phyloP scores from a whole-genome alignment of 1,140 invertebrate species.

The Drosophila dunni region DNA sequence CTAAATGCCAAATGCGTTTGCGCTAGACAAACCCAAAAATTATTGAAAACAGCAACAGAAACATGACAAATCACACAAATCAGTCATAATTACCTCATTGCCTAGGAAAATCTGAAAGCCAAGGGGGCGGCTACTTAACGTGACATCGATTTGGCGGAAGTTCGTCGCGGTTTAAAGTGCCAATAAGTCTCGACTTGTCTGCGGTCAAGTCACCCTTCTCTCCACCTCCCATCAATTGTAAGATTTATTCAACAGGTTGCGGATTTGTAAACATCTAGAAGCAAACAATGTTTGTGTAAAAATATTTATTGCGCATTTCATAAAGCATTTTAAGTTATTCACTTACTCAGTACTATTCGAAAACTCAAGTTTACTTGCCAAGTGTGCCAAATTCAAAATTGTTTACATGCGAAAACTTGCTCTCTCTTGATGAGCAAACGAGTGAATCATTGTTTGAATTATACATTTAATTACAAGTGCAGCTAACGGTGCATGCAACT shows the following conservation, averaged over 20 bases:
- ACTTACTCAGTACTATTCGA: constrained; percentile 21
- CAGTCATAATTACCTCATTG: constrained; percentile 60
- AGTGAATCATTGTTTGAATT: constrained; percentile 46
- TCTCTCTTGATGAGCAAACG: not conserved
- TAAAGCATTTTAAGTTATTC: constrained; percentile 48
- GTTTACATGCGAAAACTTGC: constrained; percentile 29
- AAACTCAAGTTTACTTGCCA: constrained; percentile 21
- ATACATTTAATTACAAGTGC: constrained; percentile 45
- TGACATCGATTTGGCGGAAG: constrained; percentile 28
- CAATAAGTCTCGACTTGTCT: constrained; percentile 52
- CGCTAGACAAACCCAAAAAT: constrained; percentile 13
- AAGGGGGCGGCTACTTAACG: constrained; percentile 38
- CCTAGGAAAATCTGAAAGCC: constrained; percentile 36
- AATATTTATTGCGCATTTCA: constrained; percentile 68
- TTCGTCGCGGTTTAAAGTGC: constrained; percentile 6
- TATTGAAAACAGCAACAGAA: constrained; percentile 15
- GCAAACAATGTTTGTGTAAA: constrained; percentile 30
- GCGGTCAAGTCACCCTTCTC: no score
- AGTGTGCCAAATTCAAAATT: constrained; percentile 49
- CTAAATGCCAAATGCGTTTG: constrained; percentile 39
- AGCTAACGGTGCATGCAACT: constrained; percentile 26
- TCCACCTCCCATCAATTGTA: constrained; percentile 51
- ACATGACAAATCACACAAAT: constrained; percentile 64
- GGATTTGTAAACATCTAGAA: constrained; percentile 43
- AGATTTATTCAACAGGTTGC: constrained; percentile 65